Evolutionary conservation across 1,140 invertebrate species (phyloP).

Genomic region (Zaprionus capensis): DNA sequence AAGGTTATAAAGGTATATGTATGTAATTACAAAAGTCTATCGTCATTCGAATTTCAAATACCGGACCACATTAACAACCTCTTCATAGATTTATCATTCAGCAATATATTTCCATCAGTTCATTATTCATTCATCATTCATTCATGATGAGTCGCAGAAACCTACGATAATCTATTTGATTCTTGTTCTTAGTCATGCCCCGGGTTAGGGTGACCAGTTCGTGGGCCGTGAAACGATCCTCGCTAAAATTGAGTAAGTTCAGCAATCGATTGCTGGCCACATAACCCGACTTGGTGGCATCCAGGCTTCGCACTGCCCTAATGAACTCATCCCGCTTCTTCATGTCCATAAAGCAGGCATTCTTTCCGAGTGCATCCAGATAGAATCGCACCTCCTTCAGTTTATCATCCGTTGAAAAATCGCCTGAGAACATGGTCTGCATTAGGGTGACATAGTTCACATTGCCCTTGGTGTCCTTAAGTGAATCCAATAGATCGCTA

Average conservation of each 20-base stretch:
- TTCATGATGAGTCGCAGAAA: conserved; percentile 62
- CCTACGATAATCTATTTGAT: conserved; percentile 39
- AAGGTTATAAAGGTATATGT: no score
- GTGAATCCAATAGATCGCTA: conserved; percentile 17
- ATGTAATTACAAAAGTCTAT: no score
- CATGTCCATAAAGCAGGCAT: conserved; percentile 53
- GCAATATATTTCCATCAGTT: background rate
- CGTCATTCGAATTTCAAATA: background rate
- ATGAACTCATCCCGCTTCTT: conserved; percentile 48
- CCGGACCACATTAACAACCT: background rate
- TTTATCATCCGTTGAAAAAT: background rate
- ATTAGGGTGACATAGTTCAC: conserved; percentile 46
- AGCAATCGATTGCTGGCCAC: conserved; percentile 29
- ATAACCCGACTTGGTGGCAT: conserved; percentile 20
- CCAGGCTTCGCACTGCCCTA: conserved; percentile 11
- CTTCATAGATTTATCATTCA: background rate
- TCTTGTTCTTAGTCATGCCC: conserved; percentile 34
- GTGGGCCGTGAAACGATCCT: conserved; percentile 21
- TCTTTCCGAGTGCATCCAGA: conserved; percentile 51
- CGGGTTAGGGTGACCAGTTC: conserved; percentile 44
- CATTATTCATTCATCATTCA: conserved; percentile 28
- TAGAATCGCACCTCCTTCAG: conserved; percentile 37
- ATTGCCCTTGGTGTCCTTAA: conserved; percentile 27
- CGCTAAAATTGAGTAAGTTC: conserved; percentile 37
- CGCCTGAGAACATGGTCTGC: conserved; percentile 18